phyloP scores from a whole-genome alignment of 2,797 vertebrate species.

The Alauda arvensis region DNA sequence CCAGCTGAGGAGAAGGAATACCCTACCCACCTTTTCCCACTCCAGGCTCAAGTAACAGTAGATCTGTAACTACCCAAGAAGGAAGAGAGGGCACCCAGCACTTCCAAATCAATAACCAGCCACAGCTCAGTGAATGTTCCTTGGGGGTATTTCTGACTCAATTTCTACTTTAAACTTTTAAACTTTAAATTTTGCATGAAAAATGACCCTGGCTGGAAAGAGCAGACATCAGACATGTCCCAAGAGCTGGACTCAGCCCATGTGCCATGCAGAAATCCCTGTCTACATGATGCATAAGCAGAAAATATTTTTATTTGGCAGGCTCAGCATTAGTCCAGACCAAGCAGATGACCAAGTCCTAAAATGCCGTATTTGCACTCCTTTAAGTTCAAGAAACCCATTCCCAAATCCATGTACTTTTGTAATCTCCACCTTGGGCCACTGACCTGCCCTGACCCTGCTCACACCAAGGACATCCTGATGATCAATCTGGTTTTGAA shows the following conservation, averaged over 20 bases:
- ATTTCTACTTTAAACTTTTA: neutral
- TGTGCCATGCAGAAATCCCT: neutral
- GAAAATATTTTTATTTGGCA: neutral
- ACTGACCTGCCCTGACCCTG: neutral
- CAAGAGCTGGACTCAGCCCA: neutral
- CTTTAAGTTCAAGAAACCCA: neutral
- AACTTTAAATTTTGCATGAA: neutral
- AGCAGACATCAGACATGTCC: neutral
- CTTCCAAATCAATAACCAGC: neutral
- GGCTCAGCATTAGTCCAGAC: neutral
- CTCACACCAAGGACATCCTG: neutral
- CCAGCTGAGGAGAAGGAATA: neutral
- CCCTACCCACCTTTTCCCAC: fast-evolving
- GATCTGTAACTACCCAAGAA: neutral
- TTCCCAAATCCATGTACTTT: neutral
- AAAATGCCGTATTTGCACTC: fast-evolving
- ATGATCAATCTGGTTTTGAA: fast-evolving
- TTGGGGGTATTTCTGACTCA: neutral
- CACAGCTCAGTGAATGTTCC: neutral
- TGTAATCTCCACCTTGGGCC: neutral
- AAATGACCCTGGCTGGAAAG: neutral
- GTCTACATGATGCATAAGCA: neutral
- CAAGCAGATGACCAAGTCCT: neutral
- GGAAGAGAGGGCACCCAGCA: neutral
- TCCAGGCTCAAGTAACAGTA: neutral